Evolutionary conservation across 2,888 invertebrate genomes (phyloP).

Genomic region (Synergus japonicus): DNA sequence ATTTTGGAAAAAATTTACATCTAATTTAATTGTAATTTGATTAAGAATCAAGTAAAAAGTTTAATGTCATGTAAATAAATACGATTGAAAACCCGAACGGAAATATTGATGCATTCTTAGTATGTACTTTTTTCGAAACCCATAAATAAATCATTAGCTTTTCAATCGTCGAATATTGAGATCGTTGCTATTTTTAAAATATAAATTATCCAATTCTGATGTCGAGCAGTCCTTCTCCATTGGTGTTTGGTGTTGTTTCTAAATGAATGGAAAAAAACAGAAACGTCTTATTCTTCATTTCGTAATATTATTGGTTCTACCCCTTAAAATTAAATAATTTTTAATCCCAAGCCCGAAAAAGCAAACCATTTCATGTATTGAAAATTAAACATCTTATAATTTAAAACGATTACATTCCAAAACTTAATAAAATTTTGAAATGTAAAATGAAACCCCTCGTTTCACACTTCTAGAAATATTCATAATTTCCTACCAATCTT

Average conservation of each 20-base stretch:
- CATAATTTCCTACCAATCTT: not conserved
- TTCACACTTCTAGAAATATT: not conserved
- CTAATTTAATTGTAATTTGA: not conserved
- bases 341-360: not conserved
- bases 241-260: constrained; percentile 43
- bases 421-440: not conserved
- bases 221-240: constrained; percentile 45
- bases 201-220: constrained; percentile 37
- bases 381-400: no score
- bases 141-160: not conserved
- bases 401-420: not conserved
- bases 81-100: not conserved
- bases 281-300: not conserved
- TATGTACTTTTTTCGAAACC: not conserved
- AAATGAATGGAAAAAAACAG: not conserved
- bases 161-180: not conserved
- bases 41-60: not conserved
- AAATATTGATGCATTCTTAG: not conserved
- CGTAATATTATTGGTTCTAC: no score
- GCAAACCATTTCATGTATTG: no score
- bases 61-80: not conserved
- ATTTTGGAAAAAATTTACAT: not conserved
- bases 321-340: not conserved
- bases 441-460: not conserved
- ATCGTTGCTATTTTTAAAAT: not conserved